Evolutionary conservation across 1,140 invertebrate genomes (phyloP), one percentile per base, ranked within the genome.

Genomic region (Wiebesia pumilae): DNA sequence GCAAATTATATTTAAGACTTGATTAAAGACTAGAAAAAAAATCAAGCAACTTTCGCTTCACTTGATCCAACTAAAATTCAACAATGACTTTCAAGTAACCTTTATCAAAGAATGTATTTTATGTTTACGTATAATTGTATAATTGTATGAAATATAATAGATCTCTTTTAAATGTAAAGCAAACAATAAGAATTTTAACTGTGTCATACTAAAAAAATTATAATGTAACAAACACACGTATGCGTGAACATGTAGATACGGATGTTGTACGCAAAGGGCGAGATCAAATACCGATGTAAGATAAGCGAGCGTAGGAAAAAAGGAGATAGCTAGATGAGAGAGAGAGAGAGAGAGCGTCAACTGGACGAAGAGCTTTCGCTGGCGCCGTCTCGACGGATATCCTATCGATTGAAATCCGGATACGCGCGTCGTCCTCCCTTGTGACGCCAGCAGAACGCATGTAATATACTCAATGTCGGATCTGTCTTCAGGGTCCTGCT

Each of bases 371-470:
- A 83, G 69, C 85, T 85, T 83, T 84, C 88, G 90, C 91, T 84
- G 91, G 90, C 91, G 90, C 90, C 91, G 89, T 88, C 88, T 89
- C 78, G 91, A 88, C 91, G 91, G 87, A 77, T 88, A 86, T 89
- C 80, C 87, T 92, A 92, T 92, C 88, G 91, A 92, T 92, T 91
- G 89, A 89, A 91, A 90, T 91, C 91, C 86, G 69, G 47, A 81
- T 69, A 81, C 51, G 69, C 85, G 88, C 84, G 33, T 43, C 71
- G 40, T 51, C 33, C n/a, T 80, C 71, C 40, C 75, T 67, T 33
- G 38, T 35, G 67, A 75, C 69, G 58, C 71, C 47, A 33, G 21
- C 7, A n/a, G 24, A 51, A 78, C 47, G 71, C 71, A n/a, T 43
- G 43, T 43, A 43, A 75, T 75, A 75, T 27, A n/a, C 35, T 65